Conservation (phyloP, 1,140 invertebrate genomes). For the Eupristina koningsbergeri region DNA sequence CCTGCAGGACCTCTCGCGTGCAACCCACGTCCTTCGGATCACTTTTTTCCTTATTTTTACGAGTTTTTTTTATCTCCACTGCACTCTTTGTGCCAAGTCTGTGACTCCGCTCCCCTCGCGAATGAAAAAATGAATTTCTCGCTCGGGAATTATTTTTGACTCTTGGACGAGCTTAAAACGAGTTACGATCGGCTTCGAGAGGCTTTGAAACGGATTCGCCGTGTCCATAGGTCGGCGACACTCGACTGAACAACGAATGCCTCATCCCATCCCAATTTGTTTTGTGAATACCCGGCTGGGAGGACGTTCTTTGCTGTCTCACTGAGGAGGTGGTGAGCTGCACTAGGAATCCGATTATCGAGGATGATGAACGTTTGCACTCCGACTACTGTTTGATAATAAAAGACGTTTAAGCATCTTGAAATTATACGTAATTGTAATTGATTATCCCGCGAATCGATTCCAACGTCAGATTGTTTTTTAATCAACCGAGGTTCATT, state of each 20-base stretch:
- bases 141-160: neutral
- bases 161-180: neutral
- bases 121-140: neutral
- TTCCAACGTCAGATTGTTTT: slow-evolving; percentile 6
- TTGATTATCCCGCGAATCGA: neutral
- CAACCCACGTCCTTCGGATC: neutral
- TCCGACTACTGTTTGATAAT: neutral
- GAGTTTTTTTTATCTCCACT: neutral
- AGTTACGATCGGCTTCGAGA: neutral
- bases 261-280: neutral
- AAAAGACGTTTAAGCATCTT: neutral
- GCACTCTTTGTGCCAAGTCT: too few species aligned
- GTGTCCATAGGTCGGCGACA: too few species aligned
- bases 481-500: neutral
- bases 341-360: neutral
- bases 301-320: too few species aligned
- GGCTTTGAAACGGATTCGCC: neutral
- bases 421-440: neutral
- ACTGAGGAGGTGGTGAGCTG: too few species aligned
- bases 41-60: neutral
- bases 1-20: too few species aligned
- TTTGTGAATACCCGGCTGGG: neutral
- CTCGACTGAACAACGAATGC: too few species aligned
- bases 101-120: too few species aligned
- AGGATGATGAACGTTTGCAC: too few species aligned